A percentile compares a stretch with the other conserved stretches of the same genome.
Conservation (phyloP, 2,113 vertebrate genomes). For the Thomomys bottae region DNA sequence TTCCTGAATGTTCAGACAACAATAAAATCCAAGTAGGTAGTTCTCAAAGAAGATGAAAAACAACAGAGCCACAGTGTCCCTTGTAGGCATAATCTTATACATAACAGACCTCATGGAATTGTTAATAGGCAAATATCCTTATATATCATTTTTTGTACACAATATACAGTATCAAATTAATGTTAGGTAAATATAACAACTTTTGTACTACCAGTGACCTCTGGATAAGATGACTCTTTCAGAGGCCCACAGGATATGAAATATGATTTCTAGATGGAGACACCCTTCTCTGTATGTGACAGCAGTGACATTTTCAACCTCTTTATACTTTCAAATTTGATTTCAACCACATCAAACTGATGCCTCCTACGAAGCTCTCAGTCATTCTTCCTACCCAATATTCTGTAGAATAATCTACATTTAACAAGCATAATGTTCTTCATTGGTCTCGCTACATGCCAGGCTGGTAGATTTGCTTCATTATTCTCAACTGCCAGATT, state of each 20-base stretch:
- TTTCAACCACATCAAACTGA: background rate
- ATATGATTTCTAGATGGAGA: background rate
- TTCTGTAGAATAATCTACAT: background rate
- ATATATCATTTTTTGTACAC: background rate
- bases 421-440: background rate
- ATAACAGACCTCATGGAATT: background rate
- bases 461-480: background rate
- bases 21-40: background rate
- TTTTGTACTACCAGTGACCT: background rate
- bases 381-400: background rate
- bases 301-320: background rate
- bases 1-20: background rate
- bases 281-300: background rate
- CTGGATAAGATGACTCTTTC: background rate
- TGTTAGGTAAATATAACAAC: background rate
- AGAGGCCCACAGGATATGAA: background rate
- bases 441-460: fast-evolving
- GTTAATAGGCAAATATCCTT: background rate
- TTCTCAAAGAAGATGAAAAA: background rate
- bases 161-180: background rate
- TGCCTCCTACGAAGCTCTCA: background rate
- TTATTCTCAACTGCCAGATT: background rate
- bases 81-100: background rate
- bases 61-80: background rate
- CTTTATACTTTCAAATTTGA: background rate